Percentiles rank a stretch among this genome's conserved stretches.
Conservation (phyloP, 2,888 invertebrate genomes). For the Auanema freiburgensis region DNA sequence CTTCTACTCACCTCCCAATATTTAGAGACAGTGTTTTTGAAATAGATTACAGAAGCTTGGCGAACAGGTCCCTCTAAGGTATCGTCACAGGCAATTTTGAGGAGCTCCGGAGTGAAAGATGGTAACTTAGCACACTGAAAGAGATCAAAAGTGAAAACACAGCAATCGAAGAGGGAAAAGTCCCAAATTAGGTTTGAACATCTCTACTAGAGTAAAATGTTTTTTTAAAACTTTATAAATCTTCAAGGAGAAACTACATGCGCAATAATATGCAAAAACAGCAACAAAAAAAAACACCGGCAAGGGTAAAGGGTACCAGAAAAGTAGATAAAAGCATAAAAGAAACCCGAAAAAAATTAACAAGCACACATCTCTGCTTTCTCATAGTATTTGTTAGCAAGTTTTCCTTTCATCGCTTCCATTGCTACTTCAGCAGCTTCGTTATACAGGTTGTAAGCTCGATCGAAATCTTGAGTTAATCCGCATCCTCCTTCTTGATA, state of each 20-base stretch:
- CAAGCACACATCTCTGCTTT: conserved; percentile 50
- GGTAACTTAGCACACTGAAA: conserved; percentile 86
- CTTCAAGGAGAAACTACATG: background rate
- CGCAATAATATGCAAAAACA: background rate
- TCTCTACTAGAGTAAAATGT: background rate
- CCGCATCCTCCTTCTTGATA: conserved; percentile 67
- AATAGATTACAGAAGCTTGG: conserved; percentile 87
- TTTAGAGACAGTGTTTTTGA: conserved; percentile 87
- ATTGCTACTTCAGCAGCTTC: conserved; percentile 70
- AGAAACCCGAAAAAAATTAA: conserved; percentile 13
- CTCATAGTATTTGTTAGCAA: conserved; percentile 67
- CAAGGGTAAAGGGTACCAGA: background rate
- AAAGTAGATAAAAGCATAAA: conserved; percentile 1
- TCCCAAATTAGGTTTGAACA: conserved; percentile 2
- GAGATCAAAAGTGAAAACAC: background rate
- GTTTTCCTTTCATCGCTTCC: conserved; percentile 70
- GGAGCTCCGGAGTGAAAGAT: conserved; percentile 88
- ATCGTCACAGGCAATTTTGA: conserved; percentile 83
- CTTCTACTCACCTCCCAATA: conserved; percentile 75
- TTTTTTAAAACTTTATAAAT: background rate
- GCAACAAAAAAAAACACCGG: background rate
- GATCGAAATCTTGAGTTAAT: conserved; percentile 65
- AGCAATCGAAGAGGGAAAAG: conserved; percentile 3
- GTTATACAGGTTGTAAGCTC: conserved; percentile 68
- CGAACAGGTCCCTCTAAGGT: conserved; percentile 75